A percentile compares a stretch with the other conserved stretches of the same genome.
Evolutionary conservation across 2,797 vertebrate genomes (phyloP).

Genomic region (Micropoecilia bifurca): DNA sequence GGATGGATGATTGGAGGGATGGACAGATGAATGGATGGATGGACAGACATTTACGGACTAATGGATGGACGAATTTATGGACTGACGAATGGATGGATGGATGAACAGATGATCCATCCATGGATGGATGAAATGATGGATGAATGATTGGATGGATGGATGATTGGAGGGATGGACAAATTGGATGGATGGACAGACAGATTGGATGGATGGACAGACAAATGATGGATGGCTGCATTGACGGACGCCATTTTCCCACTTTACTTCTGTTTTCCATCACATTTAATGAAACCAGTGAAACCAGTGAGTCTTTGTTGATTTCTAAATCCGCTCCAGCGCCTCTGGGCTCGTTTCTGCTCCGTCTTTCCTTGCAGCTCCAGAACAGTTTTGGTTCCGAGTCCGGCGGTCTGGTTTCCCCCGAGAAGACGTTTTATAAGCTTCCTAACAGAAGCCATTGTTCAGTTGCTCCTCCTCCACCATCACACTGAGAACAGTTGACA

Average conservation of each 20-base stretch:
- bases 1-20: neutral
- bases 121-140: neutral
- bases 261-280: slow-evolving; percentile 52
- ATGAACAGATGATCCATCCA: no score
- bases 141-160: neutral
- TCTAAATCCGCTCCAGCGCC: slow-evolving; percentile 44
- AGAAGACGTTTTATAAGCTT: slow-evolving; percentile 35
- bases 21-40: neutral
- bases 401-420: slow-evolving; percentile 25
- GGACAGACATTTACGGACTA: neutral
- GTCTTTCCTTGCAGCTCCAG: slow-evolving; percentile 39
- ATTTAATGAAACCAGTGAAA: slow-evolving; percentile 25
- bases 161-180: no score
- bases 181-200: neutral
- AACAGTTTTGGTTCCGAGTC: slow-evolving; percentile 35
- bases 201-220: neutral
- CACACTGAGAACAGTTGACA: slow-evolving; percentile 35
- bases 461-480: slow-evolving; percentile 21
- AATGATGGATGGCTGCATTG: neutral
- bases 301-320: slow-evolving; percentile 27
- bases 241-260: slow-evolving; percentile 65
- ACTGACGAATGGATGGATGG: neutral
- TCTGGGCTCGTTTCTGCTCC: slow-evolving; percentile 32
- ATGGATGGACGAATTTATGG: neutral
- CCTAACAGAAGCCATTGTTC: slow-evolving; percentile 53